Evolutionary conservation across 2,888 invertebrate genomes (phyloP).

Genomic region (Chloroclystis v-ata): DNA sequence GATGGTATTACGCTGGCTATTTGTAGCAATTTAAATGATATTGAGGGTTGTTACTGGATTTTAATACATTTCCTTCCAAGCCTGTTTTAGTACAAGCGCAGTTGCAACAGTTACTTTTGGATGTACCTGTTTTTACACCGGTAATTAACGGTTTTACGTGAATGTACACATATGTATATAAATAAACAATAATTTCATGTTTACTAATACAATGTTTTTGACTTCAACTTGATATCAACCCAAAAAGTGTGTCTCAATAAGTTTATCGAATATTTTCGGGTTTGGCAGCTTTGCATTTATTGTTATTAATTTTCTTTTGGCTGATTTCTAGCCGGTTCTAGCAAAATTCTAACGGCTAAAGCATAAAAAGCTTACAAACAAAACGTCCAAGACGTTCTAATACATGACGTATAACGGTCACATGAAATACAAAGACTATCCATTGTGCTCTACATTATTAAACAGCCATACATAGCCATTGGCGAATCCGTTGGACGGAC

Average conservation of each 20-base stretch:
- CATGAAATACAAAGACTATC: constrained; percentile 46
- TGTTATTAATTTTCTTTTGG: background rate
- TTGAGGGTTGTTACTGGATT: constrained; percentile 26
- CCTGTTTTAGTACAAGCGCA: constrained; percentile 4
- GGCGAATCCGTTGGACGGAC: constrained; percentile 67
- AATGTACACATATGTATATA: too few species aligned
- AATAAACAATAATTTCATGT: too few species aligned
- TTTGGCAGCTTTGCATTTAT: background rate
- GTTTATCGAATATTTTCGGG: too few species aligned
- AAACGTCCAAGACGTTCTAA: constrained; percentile 21
- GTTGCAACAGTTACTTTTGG: background rate
- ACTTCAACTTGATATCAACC: too few species aligned
- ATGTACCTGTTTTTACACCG: background rate
- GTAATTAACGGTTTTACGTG: constrained; percentile 12
- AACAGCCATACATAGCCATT: constrained; percentile 65
- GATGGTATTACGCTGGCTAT: constrained; percentile 44
- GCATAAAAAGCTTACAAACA: constrained; percentile 14
- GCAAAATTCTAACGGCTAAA: constrained; percentile 10
- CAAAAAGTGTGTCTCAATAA: too few species aligned
- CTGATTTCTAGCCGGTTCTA: background rate
- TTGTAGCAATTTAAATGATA: constrained; percentile 42
- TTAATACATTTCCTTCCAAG: constrained; percentile 11
- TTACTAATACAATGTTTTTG: too few species aligned
- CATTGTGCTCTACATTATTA: constrained; percentile 58
- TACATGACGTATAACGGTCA: constrained; percentile 60